Percentiles rank a stretch among this genome's conserved stretches.
phyloP scores from a whole-genome alignment of 2,113 vertebrate genomes.

The Catagonus wagneri region DNA sequence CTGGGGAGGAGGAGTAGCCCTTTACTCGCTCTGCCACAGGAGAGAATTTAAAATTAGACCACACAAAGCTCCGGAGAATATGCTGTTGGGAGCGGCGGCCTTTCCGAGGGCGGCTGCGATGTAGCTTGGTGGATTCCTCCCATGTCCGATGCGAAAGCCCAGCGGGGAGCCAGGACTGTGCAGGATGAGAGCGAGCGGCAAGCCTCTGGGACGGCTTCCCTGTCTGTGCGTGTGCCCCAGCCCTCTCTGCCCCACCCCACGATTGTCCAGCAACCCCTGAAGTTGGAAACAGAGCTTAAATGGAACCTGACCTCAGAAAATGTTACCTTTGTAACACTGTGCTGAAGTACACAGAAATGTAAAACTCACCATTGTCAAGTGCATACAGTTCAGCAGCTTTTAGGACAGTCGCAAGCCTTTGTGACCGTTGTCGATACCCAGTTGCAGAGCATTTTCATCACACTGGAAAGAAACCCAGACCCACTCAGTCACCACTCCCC shows the following conservation, averaged over 20 bases:
- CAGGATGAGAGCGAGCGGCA: fast-evolving
- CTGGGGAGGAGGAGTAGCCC: neutral
- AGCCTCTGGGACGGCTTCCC: neutral
- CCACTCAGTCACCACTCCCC: neutral
- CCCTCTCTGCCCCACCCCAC: neutral
- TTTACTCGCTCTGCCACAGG: neutral
- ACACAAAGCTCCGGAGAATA: neutral
- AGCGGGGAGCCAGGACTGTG: neutral
- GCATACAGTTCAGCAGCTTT: no score
- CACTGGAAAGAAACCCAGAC: neutral
- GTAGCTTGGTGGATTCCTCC: neutral
- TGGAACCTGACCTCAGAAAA: neutral
- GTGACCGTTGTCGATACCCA: fast-evolving
- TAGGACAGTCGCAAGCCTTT: fast-evolving
- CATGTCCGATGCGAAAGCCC: fast-evolving
- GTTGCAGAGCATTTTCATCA: neutral
- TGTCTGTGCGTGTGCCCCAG: neutral
- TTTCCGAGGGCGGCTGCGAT: neutral
- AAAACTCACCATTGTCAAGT: neutral
- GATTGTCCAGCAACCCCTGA: neutral
- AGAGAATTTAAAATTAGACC: constrained; percentile 43
- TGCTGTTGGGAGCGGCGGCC: neutral
- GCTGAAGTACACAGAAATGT: neutral
- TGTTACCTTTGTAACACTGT: neutral
- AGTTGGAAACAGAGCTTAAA: neutral